A percentile compares a stretch with the other conserved stretches of the same genome.
Conservation (phyloP, 92 coral and sea anemone genomes). For the Anthopleura xanthogrammica region DNA sequence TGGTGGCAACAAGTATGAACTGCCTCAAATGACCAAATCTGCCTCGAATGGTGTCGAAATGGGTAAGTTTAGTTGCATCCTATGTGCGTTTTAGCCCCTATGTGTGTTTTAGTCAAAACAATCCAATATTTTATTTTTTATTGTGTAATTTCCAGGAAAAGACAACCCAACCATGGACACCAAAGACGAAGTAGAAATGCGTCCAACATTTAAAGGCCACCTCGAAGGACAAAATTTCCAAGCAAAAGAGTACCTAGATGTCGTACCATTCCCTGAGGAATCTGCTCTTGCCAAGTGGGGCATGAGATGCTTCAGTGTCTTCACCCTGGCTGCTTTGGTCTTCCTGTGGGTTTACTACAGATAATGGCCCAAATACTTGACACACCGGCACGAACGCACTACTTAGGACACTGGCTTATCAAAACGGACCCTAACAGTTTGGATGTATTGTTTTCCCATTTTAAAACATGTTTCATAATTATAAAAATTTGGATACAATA, state of each 20-base stretch:
- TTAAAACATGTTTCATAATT: too few species aligned
- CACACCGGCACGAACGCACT: too few species aligned
- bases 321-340: conserved; percentile 53
- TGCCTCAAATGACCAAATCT: conserved; percentile 11
- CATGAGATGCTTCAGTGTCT: conserved; percentile 50
- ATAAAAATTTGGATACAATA: too few species aligned
- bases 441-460: too few species aligned
- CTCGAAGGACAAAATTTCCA: conserved; percentile 45
- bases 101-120: too few species aligned
- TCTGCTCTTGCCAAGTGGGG: conserved; percentile 58
- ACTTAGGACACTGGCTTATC: conserved; percentile 2
- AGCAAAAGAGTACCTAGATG: conserved; percentile 41
- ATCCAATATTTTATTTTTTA: neutral
- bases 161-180: conserved; percentile 19
- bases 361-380: conserved; percentile 1
- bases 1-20: conserved; percentile 31
- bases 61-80: conserved; percentile 6
- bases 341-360: conserved; percentile 78
- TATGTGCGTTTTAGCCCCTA: too few species aligned
- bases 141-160: conserved; percentile 6
- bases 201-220: conserved; percentile 11
- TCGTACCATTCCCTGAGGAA: conserved; percentile 67
- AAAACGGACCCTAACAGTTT: too few species aligned
- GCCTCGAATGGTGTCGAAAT: conserved; percentile 22
- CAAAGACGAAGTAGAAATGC: conserved; percentile 15